Base-by-base conservation (phyloP, 1,140 invertebrate species). In the Colletes gigas region DNA sequence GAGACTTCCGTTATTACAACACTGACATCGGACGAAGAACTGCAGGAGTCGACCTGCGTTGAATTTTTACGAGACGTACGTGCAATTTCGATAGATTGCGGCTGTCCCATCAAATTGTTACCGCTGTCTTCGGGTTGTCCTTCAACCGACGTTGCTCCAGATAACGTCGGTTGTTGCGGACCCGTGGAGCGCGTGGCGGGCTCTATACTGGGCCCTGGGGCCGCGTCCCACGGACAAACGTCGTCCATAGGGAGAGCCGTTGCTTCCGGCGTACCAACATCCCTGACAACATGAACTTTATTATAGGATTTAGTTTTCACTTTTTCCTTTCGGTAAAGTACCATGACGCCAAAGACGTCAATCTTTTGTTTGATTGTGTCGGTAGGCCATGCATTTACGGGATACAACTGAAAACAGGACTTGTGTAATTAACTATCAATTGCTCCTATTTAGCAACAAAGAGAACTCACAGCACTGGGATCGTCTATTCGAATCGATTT, bases 21-120 rank as follows among this genome's bases (percentile, higher is more conserved):
- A 88, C 95, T 96, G 72, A 96, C 94, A 89, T 97, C 96, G 4
- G 96, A 97, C 3, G 96, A 97, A 3, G 96, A 97, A 88, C 94
- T 95, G 78, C 93, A 94, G 17, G 94, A 95, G 82, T 95, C 94
- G 52, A 95, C 67, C 82, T 95, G 94, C 12, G 91, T 90, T 0
- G 94, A 95, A 83, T 95, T 95, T 83, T 95, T 95, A 0, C 94
- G 91, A 9, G 94, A 94, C 10, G 75, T 62, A 0, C 72, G 84
- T n/a, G 19, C 30, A 19, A 69, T 52, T 52, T 86, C 83, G 72
- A 67, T 55, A 14, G 71, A 76, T 4, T 85, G 76, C 15, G 66
- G 44, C 12, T 44, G 69, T 4, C 63, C 60, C 9, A 21, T 67
- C 21, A 77, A 57, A 9, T 55, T 69, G 44, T 30, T 65, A 47